phyloP scores from a whole-genome alignment of 2,113 vertebrate species.

The Burhinus bistriatus region DNA sequence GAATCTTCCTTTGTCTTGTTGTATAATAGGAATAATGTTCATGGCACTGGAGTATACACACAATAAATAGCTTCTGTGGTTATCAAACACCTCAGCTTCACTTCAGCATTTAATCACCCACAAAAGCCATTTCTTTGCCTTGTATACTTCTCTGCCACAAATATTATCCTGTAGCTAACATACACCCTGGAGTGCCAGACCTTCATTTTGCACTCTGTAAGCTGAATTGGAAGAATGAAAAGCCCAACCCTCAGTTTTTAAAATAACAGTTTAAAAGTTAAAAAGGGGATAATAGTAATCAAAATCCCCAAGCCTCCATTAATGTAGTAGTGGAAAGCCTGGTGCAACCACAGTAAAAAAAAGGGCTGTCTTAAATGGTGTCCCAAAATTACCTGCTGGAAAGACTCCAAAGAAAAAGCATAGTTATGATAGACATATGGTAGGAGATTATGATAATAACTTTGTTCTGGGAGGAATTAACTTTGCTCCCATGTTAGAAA shows the following conservation, averaged over 20 bases:
- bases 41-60: conserved; percentile 74
- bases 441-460: conserved; percentile 37
- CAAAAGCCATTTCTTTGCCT: conserved; percentile 70
- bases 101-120: conserved; percentile 73
- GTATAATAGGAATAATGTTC: conserved; percentile 74
- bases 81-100: conserved; percentile 76
- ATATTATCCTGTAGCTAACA: conserved; percentile 66
- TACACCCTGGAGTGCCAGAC: conserved; percentile 58
- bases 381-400: conserved; percentile 32
- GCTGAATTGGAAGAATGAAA: conserved; percentile 33
- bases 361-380: neutral
- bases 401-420: neutral
- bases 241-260: neutral
- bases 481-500: conserved; percentile 18
- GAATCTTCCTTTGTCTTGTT: conserved; percentile 73
- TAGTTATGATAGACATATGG: neutral
- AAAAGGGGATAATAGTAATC: conserved; percentile 5
- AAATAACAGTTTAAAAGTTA: conserved; percentile 46
- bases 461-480: conserved; percentile 31
- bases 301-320: neutral
- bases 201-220: conserved; percentile 46
- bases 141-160: conserved; percentile 67
- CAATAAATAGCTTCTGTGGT: conserved; percentile 72
- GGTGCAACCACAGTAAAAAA: neutral
- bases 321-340: neutral